These are phyloP conservation scores for Notechis scutatus DNA, from an alignment of 2,113 vertebrate genomes.

Conservation along the genomic window DNA sequence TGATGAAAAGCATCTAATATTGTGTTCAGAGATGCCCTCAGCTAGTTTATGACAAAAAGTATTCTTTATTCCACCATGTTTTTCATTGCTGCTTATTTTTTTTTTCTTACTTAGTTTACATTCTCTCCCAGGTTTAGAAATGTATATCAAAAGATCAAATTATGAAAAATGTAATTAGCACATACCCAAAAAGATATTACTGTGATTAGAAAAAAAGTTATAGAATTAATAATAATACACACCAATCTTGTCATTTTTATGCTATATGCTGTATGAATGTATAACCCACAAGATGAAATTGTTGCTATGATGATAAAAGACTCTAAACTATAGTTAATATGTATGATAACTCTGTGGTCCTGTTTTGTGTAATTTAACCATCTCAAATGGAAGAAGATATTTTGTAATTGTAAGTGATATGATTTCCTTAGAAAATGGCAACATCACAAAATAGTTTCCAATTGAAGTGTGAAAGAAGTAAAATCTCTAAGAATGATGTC, in stretches of 20 bases:
- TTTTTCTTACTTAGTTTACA: constrained; percentile 9
- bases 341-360: not conserved
- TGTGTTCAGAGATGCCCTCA: not conserved
- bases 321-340: not conserved
- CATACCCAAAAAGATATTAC: constrained; percentile 29
- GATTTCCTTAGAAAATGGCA: not conserved
- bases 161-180: constrained; percentile 23
- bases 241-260: not conserved
- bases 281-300: not conserved
- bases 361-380: constrained; percentile 4
- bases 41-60: constrained; percentile 8
- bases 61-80: constrained; percentile 29
- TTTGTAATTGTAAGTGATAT: not conserved
- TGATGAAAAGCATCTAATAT: constrained; percentile 5
- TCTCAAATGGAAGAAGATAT: not conserved
- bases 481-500: not conserved
- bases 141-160: constrained; percentile 26
- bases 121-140: constrained; percentile 36
- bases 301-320: not conserved
- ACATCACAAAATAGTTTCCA: not conserved
- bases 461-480: not conserved
- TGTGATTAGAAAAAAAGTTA: constrained; percentile 7
- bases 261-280: not conserved
- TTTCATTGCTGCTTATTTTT: constrained; percentile 1
- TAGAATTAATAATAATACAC: not conserved